Percentiles rank a stretch among this genome's conserved stretches.
These are phyloP conservation scores for Ptychochromis oligacanthus DNA, from an alignment of 2,113 vertebrate genomes.

Conservation along the genomic window DNA sequence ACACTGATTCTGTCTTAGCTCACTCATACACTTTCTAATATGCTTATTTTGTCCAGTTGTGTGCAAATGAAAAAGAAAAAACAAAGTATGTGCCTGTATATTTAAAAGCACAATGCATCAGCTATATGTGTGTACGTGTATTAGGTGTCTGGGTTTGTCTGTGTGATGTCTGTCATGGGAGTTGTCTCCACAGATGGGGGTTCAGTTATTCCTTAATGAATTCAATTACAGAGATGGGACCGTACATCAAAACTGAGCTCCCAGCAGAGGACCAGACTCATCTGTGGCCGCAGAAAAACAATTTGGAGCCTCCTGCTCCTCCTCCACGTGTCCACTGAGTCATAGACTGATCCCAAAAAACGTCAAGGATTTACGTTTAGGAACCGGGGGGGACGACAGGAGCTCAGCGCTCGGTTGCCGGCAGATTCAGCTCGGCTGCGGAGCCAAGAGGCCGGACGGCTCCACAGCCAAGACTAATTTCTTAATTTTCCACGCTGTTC, in stretches of 20 bases:
- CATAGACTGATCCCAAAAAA: constrained; percentile 11
- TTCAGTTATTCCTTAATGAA: constrained; percentile 68
- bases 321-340: constrained; percentile 31
- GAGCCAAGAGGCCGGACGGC: constrained; percentile 39
- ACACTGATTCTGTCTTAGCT: background rate
- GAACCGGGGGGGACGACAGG: constrained; percentile 22
- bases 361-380: constrained; percentile 54
- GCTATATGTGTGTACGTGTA: background rate
- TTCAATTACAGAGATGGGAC: constrained; percentile 62
- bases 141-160: background rate
- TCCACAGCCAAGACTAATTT: constrained; percentile 50
- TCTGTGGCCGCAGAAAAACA: constrained; percentile 46
- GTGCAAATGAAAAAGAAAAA: background rate
- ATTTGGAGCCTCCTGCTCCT: constrained; percentile 28
- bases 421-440: constrained; percentile 9
- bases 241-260: constrained; percentile 43
- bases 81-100: background rate
- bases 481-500: constrained; percentile 47
- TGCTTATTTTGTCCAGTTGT: background rate
- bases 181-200: constrained; percentile 56
- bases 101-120: background rate
- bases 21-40: background rate
- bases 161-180: constrained; percentile 32
- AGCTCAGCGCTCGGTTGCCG: background rate
- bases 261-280: constrained; percentile 24